phyloP scores from a whole-genome alignment of 2,797 vertebrate species.

The Girardinus metallicus region DNA sequence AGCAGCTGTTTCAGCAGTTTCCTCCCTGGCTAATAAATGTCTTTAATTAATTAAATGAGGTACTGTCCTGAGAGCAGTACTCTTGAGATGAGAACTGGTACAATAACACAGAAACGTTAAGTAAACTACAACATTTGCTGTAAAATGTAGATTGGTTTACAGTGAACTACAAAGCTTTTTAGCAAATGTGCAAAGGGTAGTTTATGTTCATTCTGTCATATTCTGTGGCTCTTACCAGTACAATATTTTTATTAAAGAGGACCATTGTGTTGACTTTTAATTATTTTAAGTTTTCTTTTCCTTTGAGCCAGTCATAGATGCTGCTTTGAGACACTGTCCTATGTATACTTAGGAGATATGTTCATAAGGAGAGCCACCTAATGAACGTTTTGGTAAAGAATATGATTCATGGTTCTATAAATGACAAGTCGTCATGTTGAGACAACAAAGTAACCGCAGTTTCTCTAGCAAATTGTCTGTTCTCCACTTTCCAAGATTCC shows the following conservation, averaged over 20 bases:
- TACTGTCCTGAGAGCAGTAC: not conserved
- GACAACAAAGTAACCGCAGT: not conserved
- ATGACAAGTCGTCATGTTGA: not conserved
- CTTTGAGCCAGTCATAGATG: not conserved
- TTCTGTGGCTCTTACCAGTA: not conserved
- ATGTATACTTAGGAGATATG: no score
- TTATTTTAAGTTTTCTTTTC: not conserved
- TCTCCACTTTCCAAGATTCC: not conserved
- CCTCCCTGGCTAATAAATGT: slow-evolving; percentile 4
- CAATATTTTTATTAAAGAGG: not conserved
- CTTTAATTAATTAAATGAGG: slow-evolving; percentile 17
- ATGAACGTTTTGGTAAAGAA: not conserved
- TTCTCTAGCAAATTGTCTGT: not conserved
- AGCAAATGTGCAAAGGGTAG: not conserved
- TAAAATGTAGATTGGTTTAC: not conserved
- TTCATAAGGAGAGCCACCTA: no score
- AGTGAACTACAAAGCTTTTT: not conserved
- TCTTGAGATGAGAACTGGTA: not conserved
- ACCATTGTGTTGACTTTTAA: not conserved
- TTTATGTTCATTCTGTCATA: not conserved
- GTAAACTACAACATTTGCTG: not conserved
- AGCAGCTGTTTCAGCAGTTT: slow-evolving; percentile 9
- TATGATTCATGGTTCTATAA: not conserved
- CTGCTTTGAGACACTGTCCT: not conserved
- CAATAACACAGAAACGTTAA: not conserved